Evolutionary conservation across 1,140 invertebrate genomes (phyloP).

Genomic region (Drosophila asahinai): DNA sequence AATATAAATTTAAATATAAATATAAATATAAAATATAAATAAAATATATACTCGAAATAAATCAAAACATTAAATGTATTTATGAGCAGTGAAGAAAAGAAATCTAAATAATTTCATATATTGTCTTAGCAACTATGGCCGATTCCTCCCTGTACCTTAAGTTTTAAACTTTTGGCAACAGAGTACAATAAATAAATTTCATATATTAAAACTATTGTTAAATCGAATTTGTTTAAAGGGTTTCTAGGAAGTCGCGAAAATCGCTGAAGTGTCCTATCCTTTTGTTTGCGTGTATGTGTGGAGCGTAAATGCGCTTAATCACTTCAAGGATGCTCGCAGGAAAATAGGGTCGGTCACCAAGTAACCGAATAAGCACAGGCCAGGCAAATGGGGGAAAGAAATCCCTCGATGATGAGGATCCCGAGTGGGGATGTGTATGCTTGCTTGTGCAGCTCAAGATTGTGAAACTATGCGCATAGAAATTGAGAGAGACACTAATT

Average conservation of each 20-base stretch:
- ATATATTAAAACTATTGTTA: background rate
- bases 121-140: too few relatives aligned
- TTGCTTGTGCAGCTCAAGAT: constrained; percentile 59
- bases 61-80: background rate
- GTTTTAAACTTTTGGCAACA: too few relatives aligned
- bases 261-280: constrained; percentile 32
- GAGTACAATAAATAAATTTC: too few relatives aligned
- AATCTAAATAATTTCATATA: background rate
- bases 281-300: constrained; percentile 26
- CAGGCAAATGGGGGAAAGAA: constrained; percentile 9
- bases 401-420: constrained; percentile 18
- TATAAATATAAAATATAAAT: too few relatives aligned
- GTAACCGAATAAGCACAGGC: constrained; percentile 52
- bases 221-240: too few relatives aligned
- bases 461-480: constrained; percentile 68
- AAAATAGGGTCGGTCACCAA: constrained; percentile 50
- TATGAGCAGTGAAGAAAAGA: background rate
- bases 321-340: constrained; percentile 49
- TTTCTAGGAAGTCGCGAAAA: background rate
- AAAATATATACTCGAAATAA: background rate
- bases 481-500: constrained; percentile 84
- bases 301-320: constrained; percentile 75
- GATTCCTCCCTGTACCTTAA: too few relatives aligned
- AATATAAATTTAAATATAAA: too few relatives aligned
- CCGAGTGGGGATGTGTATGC: constrained; percentile 42